Evolutionary conservation across 2,888 invertebrate species (phyloP).

Genomic region (Tipula unca): DNA sequence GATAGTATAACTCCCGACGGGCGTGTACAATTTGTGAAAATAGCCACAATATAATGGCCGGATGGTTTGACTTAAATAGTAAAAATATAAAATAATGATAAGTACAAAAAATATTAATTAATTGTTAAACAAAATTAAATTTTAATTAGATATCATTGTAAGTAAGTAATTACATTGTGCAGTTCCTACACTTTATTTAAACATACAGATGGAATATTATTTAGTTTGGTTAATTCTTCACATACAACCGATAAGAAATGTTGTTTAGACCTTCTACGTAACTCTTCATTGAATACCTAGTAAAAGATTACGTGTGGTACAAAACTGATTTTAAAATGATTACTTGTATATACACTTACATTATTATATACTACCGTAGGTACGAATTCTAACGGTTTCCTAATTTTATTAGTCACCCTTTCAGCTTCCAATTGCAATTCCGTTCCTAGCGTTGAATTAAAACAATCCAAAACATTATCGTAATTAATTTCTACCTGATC

Average conservation of each 20-base stretch:
- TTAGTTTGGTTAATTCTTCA: neutral
- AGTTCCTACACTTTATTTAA: neutral
- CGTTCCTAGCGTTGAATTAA: constrained; percentile 39
- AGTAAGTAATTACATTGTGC: no score
- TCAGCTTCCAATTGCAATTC: constrained; percentile 44
- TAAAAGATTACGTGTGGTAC: neutral
- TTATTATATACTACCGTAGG: constrained; percentile 47
- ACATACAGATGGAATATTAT: neutral
- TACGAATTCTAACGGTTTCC: constrained; percentile 40
- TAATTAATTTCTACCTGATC: constrained; percentile 36
- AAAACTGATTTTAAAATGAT: neutral
- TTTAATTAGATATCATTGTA: no score
- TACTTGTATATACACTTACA: constrained; percentile 34
- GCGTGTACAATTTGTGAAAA: no score
- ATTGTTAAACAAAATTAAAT: no score
- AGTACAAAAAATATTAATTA: no score
- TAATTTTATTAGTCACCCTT: constrained; percentile 35
- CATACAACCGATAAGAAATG: neutral
- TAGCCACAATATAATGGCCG: no score
- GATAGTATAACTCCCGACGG: no score
- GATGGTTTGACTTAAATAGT: no score
- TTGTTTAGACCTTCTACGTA: neutral
- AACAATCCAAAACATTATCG: constrained; percentile 39
- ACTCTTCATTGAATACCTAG: neutral
- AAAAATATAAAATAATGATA: no score